A percentile compares a stretch with the other conserved stretches of the same genome.
Conservation (phyloP, 1,140 invertebrate species). For the Drosophila tristis region DNA sequence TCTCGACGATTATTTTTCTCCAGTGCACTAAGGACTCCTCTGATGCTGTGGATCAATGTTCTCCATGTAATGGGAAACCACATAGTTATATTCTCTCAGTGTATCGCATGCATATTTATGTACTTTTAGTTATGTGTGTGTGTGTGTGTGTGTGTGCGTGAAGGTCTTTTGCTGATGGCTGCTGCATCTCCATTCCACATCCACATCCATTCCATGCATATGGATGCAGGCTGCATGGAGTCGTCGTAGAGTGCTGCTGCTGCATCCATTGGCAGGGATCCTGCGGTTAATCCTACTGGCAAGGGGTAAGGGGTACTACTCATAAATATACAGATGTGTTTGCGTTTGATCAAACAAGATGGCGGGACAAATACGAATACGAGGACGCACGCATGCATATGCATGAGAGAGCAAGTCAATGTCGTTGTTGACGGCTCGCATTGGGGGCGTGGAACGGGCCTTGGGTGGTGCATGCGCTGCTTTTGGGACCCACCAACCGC, state of each 20-base stretch:
- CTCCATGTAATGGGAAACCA: too few species aligned
- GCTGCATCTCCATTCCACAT: neutral
- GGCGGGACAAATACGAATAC: slow-evolving; percentile 57
- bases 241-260: slow-evolving; percentile 22
- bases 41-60: too few species aligned
- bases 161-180: slow-evolving; percentile 21
- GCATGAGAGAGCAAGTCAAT: slow-evolving; percentile 69
- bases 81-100: too few species aligned
- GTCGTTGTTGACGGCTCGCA: slow-evolving; percentile 32
- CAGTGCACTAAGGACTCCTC: too few species aligned
- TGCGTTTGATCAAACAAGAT: slow-evolving; percentile 78
- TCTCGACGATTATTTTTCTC: too few species aligned
- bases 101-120: slow-evolving; percentile 39
- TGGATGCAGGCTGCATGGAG: neutral
- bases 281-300: slow-evolving; percentile 36
- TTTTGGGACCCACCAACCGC: slow-evolving; percentile 16
- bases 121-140: slow-evolving; percentile 1
- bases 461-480: slow-evolving; percentile 34
- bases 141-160: neutral
- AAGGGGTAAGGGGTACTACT: slow-evolving; percentile 18
- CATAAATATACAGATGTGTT: slow-evolving; percentile 77
- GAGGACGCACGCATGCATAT: slow-evolving; percentile 55
- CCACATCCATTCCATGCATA: slow-evolving; percentile 13
- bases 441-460: neutral
- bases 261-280: slow-evolving; percentile 37